A percentile compares a stretch with the other conserved stretches of the same genome.
phyloP scores from a whole-genome alignment of 2,888 invertebrate species.

The Leucoma salicis region DNA sequence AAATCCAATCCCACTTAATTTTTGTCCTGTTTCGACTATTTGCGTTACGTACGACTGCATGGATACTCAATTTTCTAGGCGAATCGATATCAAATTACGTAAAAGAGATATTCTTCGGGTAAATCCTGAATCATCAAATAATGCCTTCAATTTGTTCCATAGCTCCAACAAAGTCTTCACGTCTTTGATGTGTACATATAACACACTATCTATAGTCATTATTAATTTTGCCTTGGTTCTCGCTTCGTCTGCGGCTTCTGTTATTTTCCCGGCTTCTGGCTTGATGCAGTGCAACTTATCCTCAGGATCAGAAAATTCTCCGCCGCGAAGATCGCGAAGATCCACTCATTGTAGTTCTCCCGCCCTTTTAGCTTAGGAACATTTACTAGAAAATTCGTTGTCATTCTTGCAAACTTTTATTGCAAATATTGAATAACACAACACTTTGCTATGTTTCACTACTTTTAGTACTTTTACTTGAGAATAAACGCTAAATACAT shows the following conservation, averaged over 20 bases:
- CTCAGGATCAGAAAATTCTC: slow-evolving; percentile 13
- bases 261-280: neutral
- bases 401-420: too few species aligned
- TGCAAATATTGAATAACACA: too few species aligned
- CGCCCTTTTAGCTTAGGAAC: slow-evolving; percentile 11
- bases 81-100: slow-evolving; percentile 10
- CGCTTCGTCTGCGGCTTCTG: too few species aligned
- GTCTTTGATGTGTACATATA: slow-evolving; percentile 11
- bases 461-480: too few species aligned
- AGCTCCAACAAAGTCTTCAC: slow-evolving; percentile 4
- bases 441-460: too few species aligned
- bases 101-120: slow-evolving; percentile 9
- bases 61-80: slow-evolving; percentile 7
- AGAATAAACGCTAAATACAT: too few species aligned
- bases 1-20: slow-evolving; percentile 7
- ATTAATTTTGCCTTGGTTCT: slow-evolving; percentile 10
- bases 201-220: slow-evolving; percentile 7
- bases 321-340: slow-evolving; percentile 11
- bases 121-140: slow-evolving; percentile 12
- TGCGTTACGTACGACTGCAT: slow-evolving; percentile 14
- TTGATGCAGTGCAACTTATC: slow-evolving; percentile 2
- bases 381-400: slow-evolving; percentile 7
- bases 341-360: slow-evolving; percentile 2
- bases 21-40: slow-evolving; percentile 10
- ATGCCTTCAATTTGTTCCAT: slow-evolving; percentile 4